These are phyloP conservation scores for Dasyprocta punctata DNA, from an alignment of 2,113 vertebrate genomes.

Conservation along the genomic window DNA sequence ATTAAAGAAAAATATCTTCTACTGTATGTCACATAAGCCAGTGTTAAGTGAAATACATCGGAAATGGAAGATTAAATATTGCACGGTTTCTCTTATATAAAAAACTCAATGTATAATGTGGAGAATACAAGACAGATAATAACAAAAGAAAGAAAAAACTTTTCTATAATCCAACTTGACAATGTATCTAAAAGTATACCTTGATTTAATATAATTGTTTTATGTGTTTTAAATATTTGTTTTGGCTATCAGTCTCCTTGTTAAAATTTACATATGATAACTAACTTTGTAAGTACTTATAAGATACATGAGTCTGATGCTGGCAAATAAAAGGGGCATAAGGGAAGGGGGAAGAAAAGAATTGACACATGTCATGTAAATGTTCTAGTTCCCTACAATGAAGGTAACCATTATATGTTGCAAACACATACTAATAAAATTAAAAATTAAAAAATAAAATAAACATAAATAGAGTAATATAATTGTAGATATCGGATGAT, in stretches of 20 bases:
- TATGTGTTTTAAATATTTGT: background rate
- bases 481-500: conserved; percentile 1
- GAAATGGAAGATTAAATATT: background rate
- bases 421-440: background rate
- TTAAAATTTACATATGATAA: background rate
- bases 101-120: background rate
- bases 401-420: background rate
- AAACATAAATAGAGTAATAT: background rate
- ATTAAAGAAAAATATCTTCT: background rate
- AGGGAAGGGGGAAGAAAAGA: background rate
- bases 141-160: background rate
- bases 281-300: background rate
- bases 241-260: background rate
- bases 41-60: background rate
- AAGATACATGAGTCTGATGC: background rate
- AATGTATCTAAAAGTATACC: background rate
- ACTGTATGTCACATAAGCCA: background rate
- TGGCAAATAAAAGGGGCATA: background rate
- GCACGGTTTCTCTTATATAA: background rate
- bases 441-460: background rate
- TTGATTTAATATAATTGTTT: background rate
- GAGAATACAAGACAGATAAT: background rate
- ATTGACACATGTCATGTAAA: background rate
- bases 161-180: background rate
- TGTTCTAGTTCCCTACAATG: background rate